Conservation (phyloP, 2,888 invertebrate species). For the Coelopa pilipes region DNA sequence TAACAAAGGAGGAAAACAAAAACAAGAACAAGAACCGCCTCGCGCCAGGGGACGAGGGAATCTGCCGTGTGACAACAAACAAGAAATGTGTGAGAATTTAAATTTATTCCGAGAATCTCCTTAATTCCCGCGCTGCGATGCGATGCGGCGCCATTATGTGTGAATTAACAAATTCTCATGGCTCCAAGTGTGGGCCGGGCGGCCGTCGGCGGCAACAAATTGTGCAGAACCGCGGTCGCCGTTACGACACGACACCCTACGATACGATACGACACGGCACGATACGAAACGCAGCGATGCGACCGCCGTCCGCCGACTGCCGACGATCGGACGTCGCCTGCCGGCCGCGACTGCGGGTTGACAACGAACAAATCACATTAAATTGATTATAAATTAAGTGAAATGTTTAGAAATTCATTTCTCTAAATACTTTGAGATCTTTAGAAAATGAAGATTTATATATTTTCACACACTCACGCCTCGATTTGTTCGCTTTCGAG, state of each 20-base stretch:
- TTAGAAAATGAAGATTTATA: slow-evolving; percentile 20
- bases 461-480: not conserved
- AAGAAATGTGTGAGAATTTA: not conserved
- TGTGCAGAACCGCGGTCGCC: slow-evolving; percentile 25
- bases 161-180: slow-evolving; percentile 15
- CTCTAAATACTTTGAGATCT: slow-evolving; percentile 3
- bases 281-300: too few relatives aligned
- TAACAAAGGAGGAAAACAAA: too few relatives aligned
- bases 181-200: not conserved
- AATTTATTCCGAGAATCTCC: slow-evolving; percentile 12
- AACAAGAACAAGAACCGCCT: too few relatives aligned
- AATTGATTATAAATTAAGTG: slow-evolving; percentile 57
- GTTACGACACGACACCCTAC: too few relatives aligned
- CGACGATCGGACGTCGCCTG: too few relatives aligned
- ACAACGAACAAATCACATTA: slow-evolving; percentile 55
- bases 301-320: too few relatives aligned
- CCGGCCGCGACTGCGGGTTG: slow-evolving; percentile 6
- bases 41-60: too few relatives aligned
- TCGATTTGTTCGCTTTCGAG: too few relatives aligned
- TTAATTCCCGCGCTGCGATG: slow-evolving; percentile 6
- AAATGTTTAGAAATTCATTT: slow-evolving; percentile 23
- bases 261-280: too few relatives aligned
- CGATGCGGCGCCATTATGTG: not conserved
- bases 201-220: slow-evolving; percentile 34
- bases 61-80: not conserved